Evolutionary conservation across 2,888 invertebrate genomes (phyloP).

Genomic region (Esperia sulphurella): DNA sequence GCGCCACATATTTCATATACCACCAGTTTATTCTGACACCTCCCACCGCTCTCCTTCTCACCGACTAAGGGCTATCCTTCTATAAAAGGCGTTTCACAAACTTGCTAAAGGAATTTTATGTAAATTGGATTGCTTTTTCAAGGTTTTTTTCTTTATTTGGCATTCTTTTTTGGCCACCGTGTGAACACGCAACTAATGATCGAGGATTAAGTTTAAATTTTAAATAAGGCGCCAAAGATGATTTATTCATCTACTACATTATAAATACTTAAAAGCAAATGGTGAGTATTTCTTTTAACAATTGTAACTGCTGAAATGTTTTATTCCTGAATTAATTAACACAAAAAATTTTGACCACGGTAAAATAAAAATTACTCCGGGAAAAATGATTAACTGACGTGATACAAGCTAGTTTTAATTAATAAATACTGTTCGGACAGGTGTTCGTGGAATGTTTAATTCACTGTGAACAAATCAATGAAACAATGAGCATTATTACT

Average conservation of each 20-base stretch:
- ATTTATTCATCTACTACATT: conserved; percentile 7
- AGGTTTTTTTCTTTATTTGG: conserved; percentile 37
- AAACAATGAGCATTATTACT: conserved; percentile 7
- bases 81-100: conserved; percentile 20
- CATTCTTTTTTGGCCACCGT: conserved; percentile 39
- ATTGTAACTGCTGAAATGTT: not conserved
- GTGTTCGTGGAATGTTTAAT: not conserved
- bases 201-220: conserved; percentile 3
- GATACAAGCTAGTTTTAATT: too few species aligned
- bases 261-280: too few species aligned
- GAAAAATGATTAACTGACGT: too few species aligned
- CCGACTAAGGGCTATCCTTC: conserved; percentile 8
- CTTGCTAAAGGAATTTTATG: conserved; percentile 59
- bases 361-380: too few species aligned
- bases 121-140: conserved; percentile 51
- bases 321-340: too few species aligned
- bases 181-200: conserved; percentile 41
- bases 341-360: too few species aligned
- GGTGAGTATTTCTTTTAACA: not conserved
- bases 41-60: conserved; percentile 12
- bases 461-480: conserved; percentile 5
- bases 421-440: not conserved
- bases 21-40: conserved; percentile 38
- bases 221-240: not conserved
- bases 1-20: conserved; percentile 54